A percentile compares a stretch with the other conserved stretches of the same genome.
Evolutionary conservation across 1,140 invertebrate genomes (phyloP).

Genomic region (Drosophila burlai): DNA sequence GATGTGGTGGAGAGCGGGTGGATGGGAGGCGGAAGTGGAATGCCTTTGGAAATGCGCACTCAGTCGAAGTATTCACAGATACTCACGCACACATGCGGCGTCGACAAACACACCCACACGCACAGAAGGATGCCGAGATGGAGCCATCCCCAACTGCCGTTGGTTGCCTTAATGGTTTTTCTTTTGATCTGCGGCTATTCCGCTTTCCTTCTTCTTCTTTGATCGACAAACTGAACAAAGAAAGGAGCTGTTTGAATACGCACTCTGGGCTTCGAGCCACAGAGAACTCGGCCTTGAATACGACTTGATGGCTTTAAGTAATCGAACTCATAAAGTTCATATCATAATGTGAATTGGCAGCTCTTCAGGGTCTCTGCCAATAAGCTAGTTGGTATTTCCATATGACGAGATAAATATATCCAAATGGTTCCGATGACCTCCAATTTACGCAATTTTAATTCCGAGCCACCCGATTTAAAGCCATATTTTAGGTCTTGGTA

Average conservation of each 20-base stretch:
- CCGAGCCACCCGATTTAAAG: constrained; percentile 1
- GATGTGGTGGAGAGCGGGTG: neutral
- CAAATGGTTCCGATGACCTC: neutral
- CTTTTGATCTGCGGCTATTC: constrained; percentile 35
- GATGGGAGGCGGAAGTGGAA: neutral
- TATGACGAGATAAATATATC: neutral
- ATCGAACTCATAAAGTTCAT: neutral
- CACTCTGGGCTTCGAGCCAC: neutral
- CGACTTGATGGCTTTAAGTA: neutral
- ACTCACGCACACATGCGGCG: constrained; percentile 17
- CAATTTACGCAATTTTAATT: neutral
- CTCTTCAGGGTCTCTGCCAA: neutral
- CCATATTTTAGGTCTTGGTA: constrained; percentile 8
- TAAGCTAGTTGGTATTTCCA: neutral
- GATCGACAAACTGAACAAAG: constrained; percentile 40
- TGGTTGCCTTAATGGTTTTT: constrained; percentile 27
- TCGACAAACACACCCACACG: neutral
- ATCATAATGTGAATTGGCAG: neutral
- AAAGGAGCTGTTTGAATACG: constrained; percentile 11
- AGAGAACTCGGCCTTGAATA: neutral
- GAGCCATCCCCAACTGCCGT: constrained; percentile 22
- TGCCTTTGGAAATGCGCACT: constrained; percentile 62
- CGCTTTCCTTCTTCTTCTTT: constrained; percentile 11
- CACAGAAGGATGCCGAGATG: neutral
- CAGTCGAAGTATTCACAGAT: constrained; percentile 50